Evolutionary conservation across 30 jellyfish, hydroid and myxozoan species (phyloP), one percentile per base, ranked within the genome.

Genomic region (Chrysaora quinquecirrha): DNA sequence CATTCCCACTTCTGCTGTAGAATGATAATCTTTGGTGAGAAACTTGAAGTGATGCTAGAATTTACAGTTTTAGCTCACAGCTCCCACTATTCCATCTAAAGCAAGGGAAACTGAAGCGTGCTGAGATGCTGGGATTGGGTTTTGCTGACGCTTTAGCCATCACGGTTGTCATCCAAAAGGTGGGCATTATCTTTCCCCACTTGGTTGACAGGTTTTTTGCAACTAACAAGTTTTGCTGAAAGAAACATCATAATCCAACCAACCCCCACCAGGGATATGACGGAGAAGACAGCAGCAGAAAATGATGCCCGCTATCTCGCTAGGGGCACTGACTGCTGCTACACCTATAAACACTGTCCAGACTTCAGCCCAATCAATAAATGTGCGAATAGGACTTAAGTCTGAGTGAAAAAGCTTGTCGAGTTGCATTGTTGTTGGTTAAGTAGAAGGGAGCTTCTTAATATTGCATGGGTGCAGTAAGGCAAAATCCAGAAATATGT

Each of bases 291-390:
- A 73, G 24, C 24, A 73, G 9, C 7, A 73, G n/a, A 48, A 73
- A 73, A 25, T 20, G 14, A 43, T 21, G 24, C 31, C 85, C 14
- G 34, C 31, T 16, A 73, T 18, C 4, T 47, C 22, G 25, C 50
- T 48, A 1, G 85, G 85, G 58, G 35, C 54, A 38, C 14, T 38
- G 54, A 6, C 14, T 38, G 54, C 54, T 38, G 54, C 54, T 3
- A 67, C 79, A 1, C 61, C 80, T 47, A 28, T 47, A 38, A 1
- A 38, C 16, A 38, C 70, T 14, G 83, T 47, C 70, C 83, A 71
- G 38, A 69, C 70, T 64, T 71, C 70, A 1, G 83, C 69, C 83
- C 83, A 71, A 43, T 71, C 70, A 0, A 18, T 22, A 43, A 71
- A 43, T 9, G 47, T 34, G 22, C 47, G 47, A 23, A 71, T 47